Conservation (phyloP, 2,888 invertebrate genomes). For the Heteromyza rotundicornis region DNA sequence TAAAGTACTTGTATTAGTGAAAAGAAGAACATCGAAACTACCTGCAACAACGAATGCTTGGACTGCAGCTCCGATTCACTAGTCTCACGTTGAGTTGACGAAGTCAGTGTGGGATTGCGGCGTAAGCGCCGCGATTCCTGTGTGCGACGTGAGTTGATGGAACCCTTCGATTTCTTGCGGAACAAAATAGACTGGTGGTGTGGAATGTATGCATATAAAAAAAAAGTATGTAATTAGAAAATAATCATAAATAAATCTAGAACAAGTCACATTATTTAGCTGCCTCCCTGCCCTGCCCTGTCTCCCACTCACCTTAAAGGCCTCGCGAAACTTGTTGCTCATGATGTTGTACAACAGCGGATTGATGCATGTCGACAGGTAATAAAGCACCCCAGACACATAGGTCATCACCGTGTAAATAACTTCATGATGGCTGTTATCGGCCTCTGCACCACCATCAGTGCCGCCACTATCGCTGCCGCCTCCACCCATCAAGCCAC, state of each 20-base stretch:
- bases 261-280: no score
- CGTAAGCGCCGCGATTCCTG: constrained; percentile 46
- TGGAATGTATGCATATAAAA: no score
- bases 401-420: constrained; percentile 66
- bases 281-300: no score
- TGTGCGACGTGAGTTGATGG: constrained; percentile 63
- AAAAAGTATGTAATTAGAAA: not conserved
- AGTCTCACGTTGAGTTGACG: constrained; percentile 67
- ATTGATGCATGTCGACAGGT: constrained; percentile 90
- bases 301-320: constrained; percentile 76
- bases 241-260: not conserved
- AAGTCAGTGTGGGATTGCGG: constrained; percentile 41
- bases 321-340: constrained; percentile 92
- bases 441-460: constrained; percentile 26
- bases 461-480: constrained; percentile 32
- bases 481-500: constrained; percentile 37
- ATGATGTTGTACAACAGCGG: constrained; percentile 93
- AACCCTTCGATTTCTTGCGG: constrained; percentile 61
- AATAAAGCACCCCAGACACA: constrained; percentile 88
- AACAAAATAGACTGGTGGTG: constrained; percentile 46
- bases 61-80: constrained; percentile 61
- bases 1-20: not conserved
- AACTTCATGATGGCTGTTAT: constrained; percentile 43
- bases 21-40: constrained; percentile 35
- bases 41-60: constrained; percentile 64